phyloP scores from a whole-genome alignment of 2,888 invertebrate species.

The Rhagium mordax region DNA sequence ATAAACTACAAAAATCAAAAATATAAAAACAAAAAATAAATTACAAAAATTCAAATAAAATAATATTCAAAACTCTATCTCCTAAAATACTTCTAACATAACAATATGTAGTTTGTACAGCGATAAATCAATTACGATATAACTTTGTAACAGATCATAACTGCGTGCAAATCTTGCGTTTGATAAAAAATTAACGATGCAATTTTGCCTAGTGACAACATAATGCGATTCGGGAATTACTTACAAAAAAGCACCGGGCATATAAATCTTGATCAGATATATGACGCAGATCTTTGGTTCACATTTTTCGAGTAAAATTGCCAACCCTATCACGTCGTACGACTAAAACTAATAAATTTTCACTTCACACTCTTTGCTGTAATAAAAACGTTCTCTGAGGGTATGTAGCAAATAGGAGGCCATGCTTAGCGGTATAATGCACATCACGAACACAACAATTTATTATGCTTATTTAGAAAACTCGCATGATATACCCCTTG shows the following conservation, averaged over 20 bases:
- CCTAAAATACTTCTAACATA: too few relatives aligned
- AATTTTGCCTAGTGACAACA: slow-evolving; percentile 40
- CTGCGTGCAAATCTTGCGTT: background rate
- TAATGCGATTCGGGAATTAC: slow-evolving; percentile 38
- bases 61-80: too few relatives aligned
- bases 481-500: background rate
- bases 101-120: too few relatives aligned
- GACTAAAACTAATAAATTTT: slow-evolving; percentile 66
- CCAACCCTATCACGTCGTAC: slow-evolving; percentile 63
- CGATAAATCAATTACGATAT: too few relatives aligned
- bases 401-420: slow-evolving; percentile 53
- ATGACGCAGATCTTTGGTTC: slow-evolving; percentile 49
- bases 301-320: slow-evolving; percentile 58
- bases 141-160: background rate
- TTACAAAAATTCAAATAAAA: too few relatives aligned
- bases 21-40: too few relatives aligned
- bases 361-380: slow-evolving; percentile 63
- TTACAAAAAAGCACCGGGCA: slow-evolving; percentile 33
- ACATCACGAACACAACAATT: slow-evolving; percentile 55
- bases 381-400: slow-evolving; percentile 64
- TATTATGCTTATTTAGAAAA: slow-evolving; percentile 43
- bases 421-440: slow-evolving; percentile 53
- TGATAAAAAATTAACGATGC: slow-evolving; percentile 4
- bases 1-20: too few relatives aligned
- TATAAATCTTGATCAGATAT: slow-evolving; percentile 57